Base-by-base conservation (phyloP, 2,888 invertebrate species). In the Eulithis prunata region DNA sequence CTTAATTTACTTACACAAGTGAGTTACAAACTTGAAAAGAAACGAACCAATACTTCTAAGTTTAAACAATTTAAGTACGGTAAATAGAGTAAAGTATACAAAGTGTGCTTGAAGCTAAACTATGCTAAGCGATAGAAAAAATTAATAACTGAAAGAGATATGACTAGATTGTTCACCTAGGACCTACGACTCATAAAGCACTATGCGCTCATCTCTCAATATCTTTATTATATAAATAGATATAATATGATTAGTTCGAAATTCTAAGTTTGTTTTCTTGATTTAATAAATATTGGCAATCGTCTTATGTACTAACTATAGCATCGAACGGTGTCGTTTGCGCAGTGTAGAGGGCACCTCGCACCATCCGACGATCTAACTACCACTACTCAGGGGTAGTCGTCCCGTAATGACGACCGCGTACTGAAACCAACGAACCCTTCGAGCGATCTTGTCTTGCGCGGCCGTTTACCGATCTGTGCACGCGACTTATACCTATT, bases 191-290 rank as follows among this genome's bases (percentile, higher is more conserved):
- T 89, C 88, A 91, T 91, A 91, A 93, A 92, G 93, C 93, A 91
- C 93, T 93, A 93, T 90, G 91, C 93, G 91, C 91, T 85, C 90
- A 89, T 92, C 88, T 90, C 84, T 90, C 87, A 90, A 90, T 89
- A 85, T 83, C 85, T 86, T 90, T 86, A 90, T 87, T 85, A 89
- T 90, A 92, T 91, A 92, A 91, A 92, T 92, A 91, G 89, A 89
- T 89, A 86, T 89, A 91, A 86, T 89, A 91, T 89, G 87, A 90
- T 90, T 92, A 91, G 88, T 92, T 87, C 82, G 88, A 80, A 90
- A 90, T 83, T 83, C 89, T 93, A 93, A 71, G 81, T 90, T 89
- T 89, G 83, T 86, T 90, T 87, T 82, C 85, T 85, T 83, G 88
- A 90, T 89, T 74, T 91, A 89, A 89, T 68, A 68, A 91, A 89